phyloP scores from a whole-genome alignment of 1,140 invertebrate species.

The Ctenoplectra terminalis region DNA sequence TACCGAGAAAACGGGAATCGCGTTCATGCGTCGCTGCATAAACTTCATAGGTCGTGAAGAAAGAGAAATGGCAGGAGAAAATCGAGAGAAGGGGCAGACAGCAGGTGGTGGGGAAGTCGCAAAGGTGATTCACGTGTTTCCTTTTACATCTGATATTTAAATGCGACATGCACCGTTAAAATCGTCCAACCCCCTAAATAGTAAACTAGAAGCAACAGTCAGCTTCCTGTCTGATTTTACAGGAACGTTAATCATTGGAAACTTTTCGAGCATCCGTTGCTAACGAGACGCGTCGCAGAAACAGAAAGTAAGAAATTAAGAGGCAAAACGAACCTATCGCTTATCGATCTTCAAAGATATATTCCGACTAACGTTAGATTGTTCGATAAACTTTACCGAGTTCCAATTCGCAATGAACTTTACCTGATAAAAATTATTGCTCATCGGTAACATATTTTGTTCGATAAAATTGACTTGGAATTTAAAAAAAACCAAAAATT shows the following conservation, averaged over 20 bases:
- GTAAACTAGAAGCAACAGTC: background rate
- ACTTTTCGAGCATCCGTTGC: background rate
- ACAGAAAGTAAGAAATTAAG: background rate
- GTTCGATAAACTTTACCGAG: no score
- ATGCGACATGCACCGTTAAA: constrained; percentile 11
- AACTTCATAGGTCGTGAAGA: constrained; percentile 1
- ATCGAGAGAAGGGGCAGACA: background rate
- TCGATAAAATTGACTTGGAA: no score
- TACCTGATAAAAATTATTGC: no score
- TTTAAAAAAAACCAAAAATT: no score
- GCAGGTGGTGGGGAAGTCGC: background rate
- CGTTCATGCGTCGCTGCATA: constrained; percentile 19
- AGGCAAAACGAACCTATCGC: no score
- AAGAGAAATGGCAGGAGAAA: constrained; percentile 44
- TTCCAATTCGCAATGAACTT: no score
- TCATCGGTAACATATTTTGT: no score
- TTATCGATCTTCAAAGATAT: background rate
- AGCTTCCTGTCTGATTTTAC: background rate
- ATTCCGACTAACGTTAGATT: background rate
- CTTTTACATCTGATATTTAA: constrained; percentile 25
- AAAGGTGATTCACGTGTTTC: constrained; percentile 42
- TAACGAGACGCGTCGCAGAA: background rate
- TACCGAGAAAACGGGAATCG: constrained; percentile 12
- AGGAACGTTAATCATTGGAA: background rate
- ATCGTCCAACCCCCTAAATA: constrained; percentile 7